Percentiles rank a stretch among this genome's conserved stretches.
phyloP scores from a whole-genome alignment of 2,113 vertebrate species.

The Datnioides undecimradiatus region DNA sequence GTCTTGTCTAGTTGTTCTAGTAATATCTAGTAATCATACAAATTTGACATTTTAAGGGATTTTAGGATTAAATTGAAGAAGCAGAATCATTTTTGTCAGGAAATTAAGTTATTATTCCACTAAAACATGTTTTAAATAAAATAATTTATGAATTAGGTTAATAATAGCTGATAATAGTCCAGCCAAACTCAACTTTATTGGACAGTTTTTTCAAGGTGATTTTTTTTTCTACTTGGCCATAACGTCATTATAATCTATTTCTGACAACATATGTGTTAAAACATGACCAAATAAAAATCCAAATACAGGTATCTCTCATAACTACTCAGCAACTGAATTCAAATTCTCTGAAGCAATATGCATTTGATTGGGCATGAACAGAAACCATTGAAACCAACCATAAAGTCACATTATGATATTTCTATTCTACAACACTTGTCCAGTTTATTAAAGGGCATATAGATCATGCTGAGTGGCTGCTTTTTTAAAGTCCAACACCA shows the following conservation, averaged over 20 bases:
- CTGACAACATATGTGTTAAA: no score
- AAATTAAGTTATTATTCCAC: no score
- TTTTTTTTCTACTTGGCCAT: no score
- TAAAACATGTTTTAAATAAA: no score
- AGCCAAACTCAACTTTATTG: neutral
- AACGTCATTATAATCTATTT: no score
- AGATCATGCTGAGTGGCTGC: neutral
- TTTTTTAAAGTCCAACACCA: neutral
- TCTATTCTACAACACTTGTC: neutral
- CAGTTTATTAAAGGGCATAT: neutral
- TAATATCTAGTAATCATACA: no score
- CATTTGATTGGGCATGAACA: neutral
- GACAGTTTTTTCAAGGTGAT: neutral
- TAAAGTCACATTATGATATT: neutral
- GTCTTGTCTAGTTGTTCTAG: no score
- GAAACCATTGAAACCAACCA: neutral
- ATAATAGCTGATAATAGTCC: neutral
- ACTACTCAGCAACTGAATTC: no score
- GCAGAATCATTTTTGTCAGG: no score
- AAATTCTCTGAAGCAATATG: neutral
- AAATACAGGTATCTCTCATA: neutral
- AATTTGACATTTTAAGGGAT: no score
- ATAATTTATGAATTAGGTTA: neutral
- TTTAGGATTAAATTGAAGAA: no score
- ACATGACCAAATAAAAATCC: no score